Evolutionary conservation across 2,888 invertebrate genomes (phyloP).

Genomic region (Synergus gifuensis): DNA sequence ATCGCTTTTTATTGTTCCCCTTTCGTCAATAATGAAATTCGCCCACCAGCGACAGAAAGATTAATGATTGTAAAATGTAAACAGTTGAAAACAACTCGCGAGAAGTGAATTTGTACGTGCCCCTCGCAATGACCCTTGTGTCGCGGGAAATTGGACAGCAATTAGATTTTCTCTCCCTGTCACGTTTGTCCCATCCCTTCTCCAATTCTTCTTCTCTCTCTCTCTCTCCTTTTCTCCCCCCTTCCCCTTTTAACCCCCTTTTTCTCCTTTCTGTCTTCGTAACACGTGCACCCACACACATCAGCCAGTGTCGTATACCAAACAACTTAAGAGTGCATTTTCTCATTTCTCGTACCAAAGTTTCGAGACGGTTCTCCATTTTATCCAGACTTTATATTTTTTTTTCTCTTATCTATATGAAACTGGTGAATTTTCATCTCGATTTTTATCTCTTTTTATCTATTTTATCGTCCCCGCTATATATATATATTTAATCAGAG

Average conservation of each 20-base stretch:
- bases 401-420: slow-evolving; percentile 26
- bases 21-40: slow-evolving; percentile 18
- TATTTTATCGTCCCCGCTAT: too few species aligned
- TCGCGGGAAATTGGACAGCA: slow-evolving; percentile 59
- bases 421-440: too few species aligned
- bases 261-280: slow-evolving; percentile 17
- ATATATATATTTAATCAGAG: too few species aligned
- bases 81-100: slow-evolving; percentile 44
- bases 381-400: slow-evolving; percentile 42
- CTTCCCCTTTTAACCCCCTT: slow-evolving; percentile 15
- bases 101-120: slow-evolving; percentile 50
- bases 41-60: slow-evolving; percentile 7
- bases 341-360: slow-evolving; percentile 58
- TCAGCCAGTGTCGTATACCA: slow-evolving; percentile 53
- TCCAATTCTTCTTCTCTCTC: slow-evolving; percentile 49
- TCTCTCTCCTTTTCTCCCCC: slow-evolving; percentile 49
- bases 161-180: slow-evolving; percentile 62
- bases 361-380: slow-evolving; percentile 57
- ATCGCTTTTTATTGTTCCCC: background rate
- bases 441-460: too few species aligned
- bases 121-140: slow-evolving; percentile 57
- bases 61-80: slow-evolving; percentile 31
- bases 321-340: slow-evolving; percentile 56
- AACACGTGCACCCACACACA: slow-evolving; percentile 46
- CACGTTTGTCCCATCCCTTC: slow-evolving; percentile 54